phyloP scores from a whole-genome alignment of 2,888 invertebrate genomes.

The Unio pictorum region DNA sequence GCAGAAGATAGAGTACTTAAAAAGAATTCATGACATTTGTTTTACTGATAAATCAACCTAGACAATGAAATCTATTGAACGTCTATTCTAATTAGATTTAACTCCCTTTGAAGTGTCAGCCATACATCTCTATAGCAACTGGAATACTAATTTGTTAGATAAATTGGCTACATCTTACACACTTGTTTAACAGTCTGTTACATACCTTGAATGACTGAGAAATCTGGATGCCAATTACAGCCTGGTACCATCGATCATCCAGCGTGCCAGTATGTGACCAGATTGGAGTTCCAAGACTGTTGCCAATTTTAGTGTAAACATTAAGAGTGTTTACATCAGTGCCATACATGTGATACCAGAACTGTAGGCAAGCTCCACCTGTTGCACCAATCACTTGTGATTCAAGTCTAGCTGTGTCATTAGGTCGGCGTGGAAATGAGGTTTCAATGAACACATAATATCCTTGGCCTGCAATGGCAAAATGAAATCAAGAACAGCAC shows the following conservation, averaged over 20 bases:
- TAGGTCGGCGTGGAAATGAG: constrained; percentile 47
- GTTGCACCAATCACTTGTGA: constrained; percentile 39
- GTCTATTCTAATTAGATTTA: no score
- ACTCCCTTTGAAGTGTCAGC: no score
- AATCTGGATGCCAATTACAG: constrained; percentile 28
- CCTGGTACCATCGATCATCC: constrained; percentile 56
- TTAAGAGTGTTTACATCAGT: constrained; percentile 59
- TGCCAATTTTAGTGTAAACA: constrained; percentile 47
- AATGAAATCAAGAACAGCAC: not conserved
- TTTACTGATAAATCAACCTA: no score
- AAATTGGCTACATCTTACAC: not conserved
- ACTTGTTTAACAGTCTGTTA: not conserved
- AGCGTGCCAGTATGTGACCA: constrained; percentile 57
- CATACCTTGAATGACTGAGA: constrained; percentile 4
- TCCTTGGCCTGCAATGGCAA: constrained; percentile 65
- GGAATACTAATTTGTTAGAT: no score
- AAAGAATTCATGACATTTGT: no score
- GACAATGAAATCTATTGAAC: no score
- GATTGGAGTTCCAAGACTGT: constrained; percentile 33
- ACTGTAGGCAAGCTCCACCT: constrained; percentile 46
- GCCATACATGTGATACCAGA: constrained; percentile 68
- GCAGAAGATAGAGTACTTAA: no score
- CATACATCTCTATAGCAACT: no score
- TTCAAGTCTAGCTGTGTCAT: constrained; percentile 55
- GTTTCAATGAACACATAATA: constrained; percentile 62